Base-by-base conservation (phyloP, 1,140 invertebrate genomes). In the Heliothis subflexa region DNA sequence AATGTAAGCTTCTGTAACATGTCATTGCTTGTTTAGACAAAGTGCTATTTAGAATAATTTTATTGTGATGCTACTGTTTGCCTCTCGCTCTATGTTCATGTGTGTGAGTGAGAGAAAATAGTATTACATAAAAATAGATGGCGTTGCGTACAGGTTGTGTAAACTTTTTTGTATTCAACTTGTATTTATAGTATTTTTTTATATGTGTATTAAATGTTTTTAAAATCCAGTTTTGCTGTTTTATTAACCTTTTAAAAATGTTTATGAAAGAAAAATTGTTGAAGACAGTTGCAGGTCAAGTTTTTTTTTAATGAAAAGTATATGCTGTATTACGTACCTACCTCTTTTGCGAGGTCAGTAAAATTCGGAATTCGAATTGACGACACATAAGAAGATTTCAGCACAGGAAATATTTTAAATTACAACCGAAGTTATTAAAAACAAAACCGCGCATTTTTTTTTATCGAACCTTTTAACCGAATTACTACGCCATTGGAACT, bases 1-100 rank as follows among this genome's bases (percentile, higher is more conserved):
- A 50, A 47, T 71, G 68, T 71, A 71, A 55, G 68, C 68, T 71
- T 71, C 9, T 55, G 50, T 71, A 71, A 28, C 14, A 57, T 57
- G 2, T 71, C 9, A 33, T 71, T 71, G 68, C 68, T 71, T 1
- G 54, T 10, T 50, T 12, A 70, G 13, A 54, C n/a, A 47, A 25
- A 57, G 55, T 3, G 2, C 10, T 21, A 55, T 0, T 21, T 40
- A 54, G n/a, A 16, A 5, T 5, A 16, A 16, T 18, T 9, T 3
- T 5, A 54, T 54, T 18, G 18, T 7, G 2, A 55, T 55, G 54
- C 54, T 28, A 25, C 21, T 25, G 25, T 59, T 59, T 13, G 12
- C 55, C 12, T 59, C 55, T 25, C 21, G 5, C 54, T 12, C 18
- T 3, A 57, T 21, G 0, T 16, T 57, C 18, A 11, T 57, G 18